phyloP scores from a whole-genome alignment of 2,888 invertebrate genomes.

The Zele albiditarsus region DNA sequence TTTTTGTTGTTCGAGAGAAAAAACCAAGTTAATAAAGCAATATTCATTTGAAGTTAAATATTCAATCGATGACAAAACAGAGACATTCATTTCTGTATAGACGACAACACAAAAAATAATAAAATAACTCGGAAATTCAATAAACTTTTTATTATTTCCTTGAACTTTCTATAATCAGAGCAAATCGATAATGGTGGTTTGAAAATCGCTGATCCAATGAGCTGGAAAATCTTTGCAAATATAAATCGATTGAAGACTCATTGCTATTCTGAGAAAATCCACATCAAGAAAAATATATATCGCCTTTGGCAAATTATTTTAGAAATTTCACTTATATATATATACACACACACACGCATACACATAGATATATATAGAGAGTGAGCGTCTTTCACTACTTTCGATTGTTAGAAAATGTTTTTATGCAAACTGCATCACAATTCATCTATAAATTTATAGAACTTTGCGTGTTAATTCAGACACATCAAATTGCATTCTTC shows the following conservation, averaged over 20 bases:
- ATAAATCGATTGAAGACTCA: conserved; percentile 45
- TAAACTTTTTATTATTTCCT: conserved; percentile 37
- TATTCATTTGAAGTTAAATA: too few relatives aligned
- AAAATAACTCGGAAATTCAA: neutral
- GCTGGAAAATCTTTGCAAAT: conserved; percentile 50
- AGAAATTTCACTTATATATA: conserved; percentile 56
- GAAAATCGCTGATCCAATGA: conserved; percentile 43
- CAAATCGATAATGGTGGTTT: conserved; percentile 52
- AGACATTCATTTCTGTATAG: too few relatives aligned
- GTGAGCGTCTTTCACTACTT: conserved; percentile 64
- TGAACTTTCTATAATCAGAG: conserved; percentile 53
- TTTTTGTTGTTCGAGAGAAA: too few relatives aligned
- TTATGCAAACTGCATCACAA: conserved; percentile 11
- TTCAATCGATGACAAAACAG: too few relatives aligned
- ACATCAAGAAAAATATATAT: conserved; percentile 24
- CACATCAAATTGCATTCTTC: conserved; percentile 34
- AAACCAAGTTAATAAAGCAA: too few relatives aligned
- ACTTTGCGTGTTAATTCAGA: conserved; percentile 32
- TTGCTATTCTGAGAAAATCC: conserved; percentile 1
- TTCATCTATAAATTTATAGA: conserved; percentile 21
- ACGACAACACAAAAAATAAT: too few relatives aligned
- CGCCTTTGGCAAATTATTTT: conserved; percentile 44
- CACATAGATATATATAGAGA: conserved; percentile 50
- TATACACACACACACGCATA: too few relatives aligned
- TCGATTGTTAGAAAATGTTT: conserved; percentile 60